Conservation (phyloP, 2,797 vertebrate genomes). For the Botia almorhae region DNA sequence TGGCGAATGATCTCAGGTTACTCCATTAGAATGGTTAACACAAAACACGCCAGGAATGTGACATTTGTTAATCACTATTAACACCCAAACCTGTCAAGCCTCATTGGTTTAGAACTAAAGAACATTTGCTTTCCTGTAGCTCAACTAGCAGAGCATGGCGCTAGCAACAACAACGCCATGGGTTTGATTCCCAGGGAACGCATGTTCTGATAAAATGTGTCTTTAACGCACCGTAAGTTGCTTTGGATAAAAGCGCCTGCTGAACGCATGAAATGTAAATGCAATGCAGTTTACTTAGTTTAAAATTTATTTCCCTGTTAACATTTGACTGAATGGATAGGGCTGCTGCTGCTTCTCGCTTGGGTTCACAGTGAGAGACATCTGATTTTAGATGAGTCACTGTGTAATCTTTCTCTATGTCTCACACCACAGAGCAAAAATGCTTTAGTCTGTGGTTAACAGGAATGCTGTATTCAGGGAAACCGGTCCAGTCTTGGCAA, state of each 20-base stretch:
- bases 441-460: slow-evolving; percentile 10
- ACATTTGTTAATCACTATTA: slow-evolving; percentile 70
- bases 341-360: slow-evolving; percentile 10
- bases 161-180: too few species aligned
- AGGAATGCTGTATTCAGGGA: slow-evolving; percentile 26
- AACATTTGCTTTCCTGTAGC: neutral
- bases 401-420: slow-evolving; percentile 27
- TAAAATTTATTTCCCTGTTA: neutral
- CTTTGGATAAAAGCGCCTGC: too few species aligned
- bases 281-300: neutral
- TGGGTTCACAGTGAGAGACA: slow-evolving; percentile 30
- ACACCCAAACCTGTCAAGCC: slow-evolving; percentile 24
- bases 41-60: slow-evolving; percentile 54
- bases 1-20: slow-evolving; percentile 59
- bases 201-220: too few species aligned
- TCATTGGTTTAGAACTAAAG: slow-evolving; percentile 7
- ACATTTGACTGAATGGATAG: neutral
- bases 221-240: too few species aligned
- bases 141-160: too few species aligned
- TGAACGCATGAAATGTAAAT: neutral
- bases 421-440: slow-evolving; percentile 39
- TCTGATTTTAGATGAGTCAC: slow-evolving; percentile 39
- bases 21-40: slow-evolving; percentile 69
- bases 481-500: slow-evolving; percentile 8
- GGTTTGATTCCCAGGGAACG: too few species aligned